These are phyloP conservation scores for Apogon talboti DNA, from an alignment of 2,797 vertebrate species.

Conservation along the genomic window DNA sequence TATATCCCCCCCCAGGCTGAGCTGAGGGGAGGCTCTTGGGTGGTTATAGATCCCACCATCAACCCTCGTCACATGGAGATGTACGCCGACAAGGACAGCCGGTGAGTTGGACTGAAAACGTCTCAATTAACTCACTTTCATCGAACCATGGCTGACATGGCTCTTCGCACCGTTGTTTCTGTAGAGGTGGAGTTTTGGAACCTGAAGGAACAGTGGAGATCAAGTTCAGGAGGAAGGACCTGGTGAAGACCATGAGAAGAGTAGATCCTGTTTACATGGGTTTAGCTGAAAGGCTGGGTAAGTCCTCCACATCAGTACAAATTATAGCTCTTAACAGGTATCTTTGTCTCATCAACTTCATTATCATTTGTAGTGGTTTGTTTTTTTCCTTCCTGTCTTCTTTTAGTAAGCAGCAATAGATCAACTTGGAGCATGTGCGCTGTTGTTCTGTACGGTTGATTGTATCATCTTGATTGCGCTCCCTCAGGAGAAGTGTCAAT, in stretches of 20 bases:
- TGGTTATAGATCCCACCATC: conserved; percentile 94
- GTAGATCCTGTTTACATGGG: conserved; percentile 84
- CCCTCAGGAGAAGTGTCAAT: conserved; percentile 79
- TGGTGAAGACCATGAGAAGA: conserved; percentile 92
- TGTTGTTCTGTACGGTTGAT: conserved; percentile 67
- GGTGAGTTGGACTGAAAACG: conserved; percentile 72
- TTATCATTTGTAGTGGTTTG: conserved; percentile 25
- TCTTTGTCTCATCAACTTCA: conserved; percentile 11
- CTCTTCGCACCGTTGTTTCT: too few relatives aligned
- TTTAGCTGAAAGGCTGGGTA: conserved; percentile 89
- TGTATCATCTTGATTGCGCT: conserved; percentile 70
- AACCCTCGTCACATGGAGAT: conserved; percentile 94
- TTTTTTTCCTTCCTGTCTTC: conserved; percentile 2
- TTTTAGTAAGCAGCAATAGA: conserved; percentile 34
- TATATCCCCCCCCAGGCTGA: conserved; percentile 94
- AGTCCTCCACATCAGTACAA: conserved; percentile 43
- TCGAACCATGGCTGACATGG: too few relatives aligned
- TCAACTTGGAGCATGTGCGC: conserved; percentile 52
- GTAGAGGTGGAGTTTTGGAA: conserved; percentile 92
- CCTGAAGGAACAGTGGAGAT: conserved; percentile 96
- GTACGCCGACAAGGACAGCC: conserved; percentile 95
- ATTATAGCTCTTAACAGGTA: conserved; percentile 17
- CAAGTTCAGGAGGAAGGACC: conserved; percentile 93
- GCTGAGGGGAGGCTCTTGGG: conserved; percentile 96
- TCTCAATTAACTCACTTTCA: too few relatives aligned